A percentile compares a stretch with the other conserved stretches of the same genome.
These are phyloP conservation scores for Prenolepis imparis DNA, from an alignment of 2,888 invertebrate species.

Conservation along the genomic window DNA sequence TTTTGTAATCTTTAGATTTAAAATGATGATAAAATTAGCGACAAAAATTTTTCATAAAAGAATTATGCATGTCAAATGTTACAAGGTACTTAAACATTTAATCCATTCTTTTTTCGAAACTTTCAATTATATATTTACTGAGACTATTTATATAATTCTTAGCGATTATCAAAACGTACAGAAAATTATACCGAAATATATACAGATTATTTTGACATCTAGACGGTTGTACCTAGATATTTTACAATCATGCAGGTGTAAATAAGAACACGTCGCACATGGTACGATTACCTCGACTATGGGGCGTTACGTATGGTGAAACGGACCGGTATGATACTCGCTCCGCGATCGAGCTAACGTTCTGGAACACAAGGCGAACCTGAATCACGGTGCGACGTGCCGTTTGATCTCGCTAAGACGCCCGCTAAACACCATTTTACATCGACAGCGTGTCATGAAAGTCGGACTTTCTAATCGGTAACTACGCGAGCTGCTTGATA, in stretches of 20 bases:
- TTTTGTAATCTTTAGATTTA: neutral
- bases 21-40: neutral
- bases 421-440: constrained; percentile 45
- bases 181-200: neutral
- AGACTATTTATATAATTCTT: neutral
- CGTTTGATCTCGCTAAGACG: constrained; percentile 53
- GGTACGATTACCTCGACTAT: neutral
- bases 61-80: neutral
- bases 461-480: constrained; percentile 53
- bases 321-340: constrained; percentile 45
- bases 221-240: neutral
- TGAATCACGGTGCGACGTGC: constrained; percentile 49
- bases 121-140: constrained; percentile 1
- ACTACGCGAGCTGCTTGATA: constrained; percentile 47
- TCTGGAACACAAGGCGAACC: constrained; percentile 43
- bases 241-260: neutral
- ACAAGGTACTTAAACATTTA: neutral
- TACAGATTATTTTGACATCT: neutral
- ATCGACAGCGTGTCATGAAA: constrained; percentile 24
- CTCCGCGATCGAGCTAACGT: constrained; percentile 26
- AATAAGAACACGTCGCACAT: constrained; percentile 28
- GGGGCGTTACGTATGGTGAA: constrained; percentile 35
- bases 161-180: neutral
- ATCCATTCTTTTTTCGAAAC: neutral
- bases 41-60: neutral